These are phyloP conservation scores for Anisognathus igniventris DNA, from an alignment of 2,797 vertebrate genomes.

Conservation along the genomic window DNA sequence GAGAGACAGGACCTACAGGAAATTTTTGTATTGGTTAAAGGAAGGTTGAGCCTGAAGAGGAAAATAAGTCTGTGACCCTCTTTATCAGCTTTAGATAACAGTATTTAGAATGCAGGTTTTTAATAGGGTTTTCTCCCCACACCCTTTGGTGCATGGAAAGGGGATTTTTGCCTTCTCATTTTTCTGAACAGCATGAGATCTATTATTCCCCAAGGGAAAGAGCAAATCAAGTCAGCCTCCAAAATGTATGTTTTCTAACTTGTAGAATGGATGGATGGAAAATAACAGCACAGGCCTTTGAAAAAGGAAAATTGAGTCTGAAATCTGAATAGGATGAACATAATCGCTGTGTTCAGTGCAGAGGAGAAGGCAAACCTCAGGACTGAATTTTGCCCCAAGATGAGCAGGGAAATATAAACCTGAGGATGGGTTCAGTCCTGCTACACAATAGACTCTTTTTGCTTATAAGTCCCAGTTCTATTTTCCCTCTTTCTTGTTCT, in stretches of 20 bases:
- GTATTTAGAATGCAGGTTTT: background rate
- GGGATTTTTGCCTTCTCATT: background rate
- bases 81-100: background rate
- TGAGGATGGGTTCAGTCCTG: background rate
- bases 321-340: conserved; percentile 19
- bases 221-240: conserved; percentile 3
- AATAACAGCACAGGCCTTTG: conserved; percentile 1
- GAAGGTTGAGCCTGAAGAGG: background rate
- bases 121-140: background rate
- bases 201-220: background rate
- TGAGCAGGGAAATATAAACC: background rate
- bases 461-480: background rate
- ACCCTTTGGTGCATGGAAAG: background rate
- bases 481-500: background rate
- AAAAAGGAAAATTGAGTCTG: conserved; percentile 7
- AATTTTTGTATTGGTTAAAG: background rate
- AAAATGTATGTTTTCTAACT: background rate
- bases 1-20: background rate
- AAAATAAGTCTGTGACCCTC: background rate
- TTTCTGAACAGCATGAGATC: background rate
- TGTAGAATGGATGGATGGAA: background rate
- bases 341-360: background rate
- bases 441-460: background rate
- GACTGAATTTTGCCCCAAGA: background rate
- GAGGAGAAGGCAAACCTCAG: background rate